Evolutionary conservation across 2,797 vertebrate species (phyloP), one percentile per base, ranked within the genome.

Genomic region (Champsocephalus gunnari): DNA sequence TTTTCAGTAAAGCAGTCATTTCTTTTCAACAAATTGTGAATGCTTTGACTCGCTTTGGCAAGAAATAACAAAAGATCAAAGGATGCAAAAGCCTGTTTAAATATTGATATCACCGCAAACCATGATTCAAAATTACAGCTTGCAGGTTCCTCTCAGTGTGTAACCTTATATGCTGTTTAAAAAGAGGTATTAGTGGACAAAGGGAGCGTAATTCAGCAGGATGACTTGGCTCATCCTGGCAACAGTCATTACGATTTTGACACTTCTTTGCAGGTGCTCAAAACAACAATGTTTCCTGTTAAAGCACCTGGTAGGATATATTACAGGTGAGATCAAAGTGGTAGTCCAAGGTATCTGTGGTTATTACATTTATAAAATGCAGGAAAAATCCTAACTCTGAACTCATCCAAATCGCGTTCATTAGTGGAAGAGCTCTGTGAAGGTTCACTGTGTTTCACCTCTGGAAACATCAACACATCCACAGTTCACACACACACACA

Each of bases 381-480:
- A 63, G 60, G 51, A 38, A 61, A 66, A 73, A 9, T 54, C 66
- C 57, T 17, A n/a, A 71, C 49, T 32, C 45, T 79, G 57, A 61
- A 66, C 72, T 82, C 79, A 78, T 69, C 70, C 73, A 81, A 77
- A 69, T 55, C 68, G 67, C 54, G 61, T 84, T 86, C 66, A 76
- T 81, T 65, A 66, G 71, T 77, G 60, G 72, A 79, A 69, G 81
- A 85, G 79, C 74, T 83, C 47, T 75, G 80, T 83, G 67, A 90
- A 79, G 85, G 75, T 82, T 88, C 81, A 74, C 77, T 85, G 85
- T 90, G 82, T 79, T 79, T 86, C 81, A 86, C 86, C 75, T 75
- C 73, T 90, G 85, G 87, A 92, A 91, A 90, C 83, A 86, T 87
- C 87, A 89, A 90, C 87, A 91, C 80, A 79, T 89, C 88, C 87